Percentiles rank a stretch among this genome's conserved stretches.
phyloP scores from a whole-genome alignment of 2,888 invertebrate genomes.

The Gnatocerus cornutus region DNA sequence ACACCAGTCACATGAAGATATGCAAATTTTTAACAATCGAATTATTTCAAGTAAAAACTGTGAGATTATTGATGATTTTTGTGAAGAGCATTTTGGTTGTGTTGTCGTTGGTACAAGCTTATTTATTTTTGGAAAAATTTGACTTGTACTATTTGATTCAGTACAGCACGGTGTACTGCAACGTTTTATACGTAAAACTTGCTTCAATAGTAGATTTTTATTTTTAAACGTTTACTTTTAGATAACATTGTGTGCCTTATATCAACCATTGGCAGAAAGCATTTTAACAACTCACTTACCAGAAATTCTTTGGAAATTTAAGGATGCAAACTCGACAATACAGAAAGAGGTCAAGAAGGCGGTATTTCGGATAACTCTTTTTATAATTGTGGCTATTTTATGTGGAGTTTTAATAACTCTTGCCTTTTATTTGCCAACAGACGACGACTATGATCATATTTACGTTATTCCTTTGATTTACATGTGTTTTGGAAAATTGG shows the following conservation, averaged over 20 bases:
- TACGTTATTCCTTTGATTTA: background rate
- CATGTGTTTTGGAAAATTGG: background rate
- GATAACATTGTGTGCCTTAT: background rate
- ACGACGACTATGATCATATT: too few relatives aligned
- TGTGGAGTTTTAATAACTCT: too few relatives aligned
- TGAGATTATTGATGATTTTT: too few relatives aligned
- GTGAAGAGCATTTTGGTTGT: too few relatives aligned
- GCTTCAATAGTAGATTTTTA: background rate
- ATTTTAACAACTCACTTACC: background rate
- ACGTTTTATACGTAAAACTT: background rate
- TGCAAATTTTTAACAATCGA: too few relatives aligned
- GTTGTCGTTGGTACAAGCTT: background rate
- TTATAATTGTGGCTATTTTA: too few relatives aligned
- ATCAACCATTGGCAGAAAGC: background rate
- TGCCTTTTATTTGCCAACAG: too few relatives aligned
- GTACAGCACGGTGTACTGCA: background rate
- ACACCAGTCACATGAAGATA: too few relatives aligned
- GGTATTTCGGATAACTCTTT: too few relatives aligned
- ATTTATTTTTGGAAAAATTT: background rate
- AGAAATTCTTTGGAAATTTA: background rate
- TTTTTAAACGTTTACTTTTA: background rate
- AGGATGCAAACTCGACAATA: background rate
- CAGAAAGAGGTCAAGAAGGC: background rate
- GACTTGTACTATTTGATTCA: background rate
- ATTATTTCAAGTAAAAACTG: too few relatives aligned